Evolutionary conservation across 2,888 invertebrate genomes (phyloP), one percentile per base, ranked within the genome.

Genomic region (Thalpophila matura): DNA sequence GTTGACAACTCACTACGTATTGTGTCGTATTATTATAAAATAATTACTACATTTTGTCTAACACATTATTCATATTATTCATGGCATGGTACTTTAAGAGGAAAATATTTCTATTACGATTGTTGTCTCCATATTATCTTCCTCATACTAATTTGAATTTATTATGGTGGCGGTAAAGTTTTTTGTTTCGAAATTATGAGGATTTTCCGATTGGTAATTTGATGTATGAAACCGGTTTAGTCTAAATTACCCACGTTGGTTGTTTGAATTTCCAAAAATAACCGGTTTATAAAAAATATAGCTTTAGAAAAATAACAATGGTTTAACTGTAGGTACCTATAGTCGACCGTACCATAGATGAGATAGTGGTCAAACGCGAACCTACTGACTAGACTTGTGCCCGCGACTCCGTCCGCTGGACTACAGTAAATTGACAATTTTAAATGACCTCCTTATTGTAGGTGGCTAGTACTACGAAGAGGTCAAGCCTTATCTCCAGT

Each of bases 201-300:
- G 70, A 46, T 60, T 75, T 74, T 50, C 46, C 61, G 35, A 59
- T 50, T 50, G 50, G 40, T 37, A 18, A 43, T 38, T 56, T 47
- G 65, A 22, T 51, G 35, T 14, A 10, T 20, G 3, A 0, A 27
- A 45, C 33, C 4, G 12, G 47, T 64, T 14, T 6, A 27, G 12
- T 29, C 26, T 31, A 63, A 53, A 33, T 37, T 16, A 27, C n/a
- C 37, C 22, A 18, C 9, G 9, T n/a, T 20, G 10, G 18, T 27
- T 18, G 31, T 50, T 35, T 22, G 16, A 31, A 26, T 61, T 33
- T 33, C 4, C n/a, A 35, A 68, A 46, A 47, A 26, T 20, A 20
- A 18, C 29, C 9, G 7, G 14, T 57, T 45, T 40, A 3, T 10
- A 24, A 51, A 42, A 50, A 9, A 22, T 14, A 26, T 14, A 26